Evolutionary conservation across 2,797 vertebrate species (phyloP).

Genomic region (Oreochromis grahami): DNA sequence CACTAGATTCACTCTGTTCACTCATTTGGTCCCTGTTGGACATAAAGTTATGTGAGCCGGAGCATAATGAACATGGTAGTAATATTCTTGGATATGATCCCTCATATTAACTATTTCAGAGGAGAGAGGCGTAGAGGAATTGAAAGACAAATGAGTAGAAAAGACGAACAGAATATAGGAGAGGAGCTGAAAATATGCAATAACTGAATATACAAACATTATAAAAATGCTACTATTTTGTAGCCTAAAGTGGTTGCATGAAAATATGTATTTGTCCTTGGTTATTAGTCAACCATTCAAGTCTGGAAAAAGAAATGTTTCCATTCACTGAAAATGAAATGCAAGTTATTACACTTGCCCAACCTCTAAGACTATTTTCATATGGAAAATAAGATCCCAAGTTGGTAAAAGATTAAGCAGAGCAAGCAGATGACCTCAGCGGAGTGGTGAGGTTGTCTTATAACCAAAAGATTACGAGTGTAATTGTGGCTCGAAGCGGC

Average conservation of each 20-base stretch:
- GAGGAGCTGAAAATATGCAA: not conserved
- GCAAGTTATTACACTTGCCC: not conserved
- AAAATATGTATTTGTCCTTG: not conserved
- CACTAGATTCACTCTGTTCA: constrained; percentile 35
- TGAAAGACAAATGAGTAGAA: not conserved
- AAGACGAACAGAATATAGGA: not conserved
- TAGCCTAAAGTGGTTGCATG: not conserved
- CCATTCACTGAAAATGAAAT: not conserved
- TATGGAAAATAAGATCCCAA: not conserved
- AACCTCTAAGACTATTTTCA: not conserved
- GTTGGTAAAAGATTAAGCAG: not conserved
- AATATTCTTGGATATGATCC: constrained; percentile 45
- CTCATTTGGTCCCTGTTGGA: constrained; percentile 60
- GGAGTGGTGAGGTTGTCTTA: not conserved
- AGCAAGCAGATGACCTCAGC: not conserved
- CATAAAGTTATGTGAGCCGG: constrained; percentile 60
- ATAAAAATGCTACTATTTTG: not conserved
- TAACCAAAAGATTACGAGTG: not conserved
- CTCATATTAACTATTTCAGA: constrained; percentile 40
- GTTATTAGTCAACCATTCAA: not conserved
- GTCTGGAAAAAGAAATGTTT: not conserved
- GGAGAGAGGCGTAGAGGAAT: not conserved
- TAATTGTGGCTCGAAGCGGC: not conserved
- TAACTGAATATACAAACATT: not conserved
- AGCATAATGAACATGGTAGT: constrained; percentile 61